Evolutionary conservation across 1,140 invertebrate species (phyloP), one percentile per base, ranked within the genome.

Genomic region (Trichonephila clavata): DNA sequence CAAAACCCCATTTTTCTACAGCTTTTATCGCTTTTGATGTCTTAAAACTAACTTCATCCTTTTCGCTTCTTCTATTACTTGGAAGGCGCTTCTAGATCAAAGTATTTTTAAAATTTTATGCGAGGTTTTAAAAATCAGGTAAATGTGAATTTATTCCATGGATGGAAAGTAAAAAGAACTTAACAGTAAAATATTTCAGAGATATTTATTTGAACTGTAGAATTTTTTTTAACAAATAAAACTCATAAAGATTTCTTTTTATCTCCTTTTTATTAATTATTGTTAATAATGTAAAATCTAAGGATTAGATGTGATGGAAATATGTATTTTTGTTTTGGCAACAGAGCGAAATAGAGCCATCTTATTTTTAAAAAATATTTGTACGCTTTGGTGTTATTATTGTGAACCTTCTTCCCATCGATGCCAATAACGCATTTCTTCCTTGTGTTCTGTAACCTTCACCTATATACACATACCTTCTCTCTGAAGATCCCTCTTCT

Each of bases 381-480:
- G 24, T 32, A 39, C 7, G 32, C 18, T 39, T 77, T 77, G 16
- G 3, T 77, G 27, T 39, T 39, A 18, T 4, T 14, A 77, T 7
- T 39, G 18, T 39, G 3, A 39, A 77, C 20, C 24, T 83, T 39
- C 50, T 59, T 57, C 43, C n/a, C 21, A 13, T 59, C 21, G 10
- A 24, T 21, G 13, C 5, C n/a, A 8, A 21, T 8, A 50, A 83
- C 43, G 8, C 39, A 83, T 27, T 57, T 59, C 27, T 71, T 39
- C 63, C 27, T 24, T 88, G 61, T 77, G 14, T 88, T 27, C 39
- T 88, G 32, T 88, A 18, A 63, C 86, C 43, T 39, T 88, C 86
- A 32, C 71, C 71, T 77, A 39, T 7, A 61, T 61, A 63, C 27
- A 39, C 68, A 90, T 71, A 59, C 39, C 16, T 16, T 61, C 77